These are phyloP conservation scores for Cyanistes caeruleus DNA, from an alignment of 2,113 vertebrate genomes.

Conservation along the genomic window DNA sequence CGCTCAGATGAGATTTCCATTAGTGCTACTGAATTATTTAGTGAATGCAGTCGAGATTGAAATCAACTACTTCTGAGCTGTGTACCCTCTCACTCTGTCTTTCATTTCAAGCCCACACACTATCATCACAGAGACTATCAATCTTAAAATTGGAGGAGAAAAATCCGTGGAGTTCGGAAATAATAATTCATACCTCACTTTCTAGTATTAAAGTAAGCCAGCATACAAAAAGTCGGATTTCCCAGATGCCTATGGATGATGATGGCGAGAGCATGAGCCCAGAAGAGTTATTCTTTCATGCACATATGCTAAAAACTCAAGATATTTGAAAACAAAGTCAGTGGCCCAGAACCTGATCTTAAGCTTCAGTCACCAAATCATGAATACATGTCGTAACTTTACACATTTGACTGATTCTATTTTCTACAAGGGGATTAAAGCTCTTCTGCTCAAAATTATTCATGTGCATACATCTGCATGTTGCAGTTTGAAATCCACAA, in stretches of 20 bases:
- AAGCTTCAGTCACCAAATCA: not conserved
- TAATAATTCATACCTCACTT: not conserved
- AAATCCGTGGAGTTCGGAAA: not conserved
- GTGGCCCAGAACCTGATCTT: not conserved
- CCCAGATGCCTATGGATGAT: not conserved
- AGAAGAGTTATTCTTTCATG: not conserved
- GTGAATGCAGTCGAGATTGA: conserved; percentile 44
- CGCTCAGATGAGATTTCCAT: conserved; percentile 71
- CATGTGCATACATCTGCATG: conserved; percentile 37
- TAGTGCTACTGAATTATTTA: conserved; percentile 81
- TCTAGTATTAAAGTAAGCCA: not conserved
- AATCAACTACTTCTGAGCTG: conserved; percentile 33
- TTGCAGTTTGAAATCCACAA: conserved; percentile 20
- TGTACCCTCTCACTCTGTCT: not conserved
- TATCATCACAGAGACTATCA: not conserved
- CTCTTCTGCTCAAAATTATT: conserved; percentile 27
- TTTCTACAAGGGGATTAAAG: conserved; percentile 38
- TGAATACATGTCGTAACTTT: conserved; percentile 24
- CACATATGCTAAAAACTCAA: not conserved
- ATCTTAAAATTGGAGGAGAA: not conserved
- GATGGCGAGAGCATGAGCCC: not conserved
- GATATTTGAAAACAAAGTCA: not conserved
- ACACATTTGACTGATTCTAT: conserved; percentile 39
- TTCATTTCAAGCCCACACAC: not conserved
- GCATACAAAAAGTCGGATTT: not conserved